Evolutionary conservation across 1,140 invertebrate species (phyloP).

Genomic region (Calephelis virginiensis): DNA sequence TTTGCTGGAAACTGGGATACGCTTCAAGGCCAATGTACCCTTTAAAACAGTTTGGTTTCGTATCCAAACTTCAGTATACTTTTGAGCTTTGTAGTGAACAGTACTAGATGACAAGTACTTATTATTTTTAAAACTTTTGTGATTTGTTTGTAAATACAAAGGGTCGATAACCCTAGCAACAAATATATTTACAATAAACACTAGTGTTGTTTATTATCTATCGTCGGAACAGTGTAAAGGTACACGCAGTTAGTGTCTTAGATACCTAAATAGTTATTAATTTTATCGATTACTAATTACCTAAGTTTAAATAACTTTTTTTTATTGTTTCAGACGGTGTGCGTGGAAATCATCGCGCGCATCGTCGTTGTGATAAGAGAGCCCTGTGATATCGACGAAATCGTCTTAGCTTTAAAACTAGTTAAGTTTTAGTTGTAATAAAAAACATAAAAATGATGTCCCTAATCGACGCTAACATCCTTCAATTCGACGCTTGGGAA

Average conservation of each 20-base stretch:
- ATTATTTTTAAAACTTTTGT: slow-evolving; percentile 20
- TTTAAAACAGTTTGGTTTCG: slow-evolving; percentile 64
- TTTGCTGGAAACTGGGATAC: slow-evolving; percentile 61
- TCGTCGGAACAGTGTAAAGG: not conserved
- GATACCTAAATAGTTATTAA: slow-evolving; percentile 12
- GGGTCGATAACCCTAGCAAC: slow-evolving; percentile 49
- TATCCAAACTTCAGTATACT: slow-evolving; percentile 70
- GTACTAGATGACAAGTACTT: slow-evolving; percentile 35
- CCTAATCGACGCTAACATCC: slow-evolving; percentile 51
- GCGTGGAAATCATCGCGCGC: slow-evolving; percentile 69
- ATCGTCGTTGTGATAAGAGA: slow-evolving; percentile 75
- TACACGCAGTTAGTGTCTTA: not conserved
- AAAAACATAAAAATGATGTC: slow-evolving; percentile 54
- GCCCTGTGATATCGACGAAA: slow-evolving; percentile 75
- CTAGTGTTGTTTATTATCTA: not conserved
- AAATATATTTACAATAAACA: slow-evolving; percentile 7
- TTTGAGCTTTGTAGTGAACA: slow-evolving; percentile 56
- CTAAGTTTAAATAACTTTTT: slow-evolving; percentile 32
- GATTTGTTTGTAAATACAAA: slow-evolving; percentile 66
- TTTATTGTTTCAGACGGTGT: slow-evolving; percentile 74
- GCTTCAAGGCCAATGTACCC: slow-evolving; percentile 62
- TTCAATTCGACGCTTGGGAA: slow-evolving; percentile 65
- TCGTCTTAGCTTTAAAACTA: slow-evolving; percentile 77
- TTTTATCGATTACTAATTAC: slow-evolving; percentile 25
- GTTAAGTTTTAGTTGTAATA: slow-evolving; percentile 64